Evolutionary conservation across 2,113 vertebrate genomes (phyloP).

Genomic region (Triplophysa dalaica): DNA sequence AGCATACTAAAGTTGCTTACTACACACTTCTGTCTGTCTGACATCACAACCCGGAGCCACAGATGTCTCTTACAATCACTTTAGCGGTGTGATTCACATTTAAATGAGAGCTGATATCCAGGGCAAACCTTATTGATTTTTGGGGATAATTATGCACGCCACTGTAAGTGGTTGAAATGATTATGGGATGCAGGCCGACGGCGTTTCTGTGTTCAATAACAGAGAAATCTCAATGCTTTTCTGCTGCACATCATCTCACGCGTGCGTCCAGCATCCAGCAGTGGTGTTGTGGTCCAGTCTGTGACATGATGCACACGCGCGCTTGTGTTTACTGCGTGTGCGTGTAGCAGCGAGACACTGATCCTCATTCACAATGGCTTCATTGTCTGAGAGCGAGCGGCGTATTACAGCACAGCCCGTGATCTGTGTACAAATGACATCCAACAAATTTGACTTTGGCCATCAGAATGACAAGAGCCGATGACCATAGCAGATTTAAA

Average conservation of each 20-base stretch:
- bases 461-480: constrained; percentile 21
- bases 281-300: neutral
- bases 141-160: constrained; percentile 3
- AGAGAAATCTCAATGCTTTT: neutral
- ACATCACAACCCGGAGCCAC: neutral
- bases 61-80: neutral
- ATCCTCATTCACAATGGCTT: constrained; percentile 46
- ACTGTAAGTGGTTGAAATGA: constrained; percentile 13
- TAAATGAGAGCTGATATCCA: constrained; percentile 23
- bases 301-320: constrained; percentile 7
- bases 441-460: constrained; percentile 41
- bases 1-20: neutral
- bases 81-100: constrained; percentile 2
- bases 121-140: constrained; percentile 17
- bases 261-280: neutral
- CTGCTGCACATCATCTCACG: neutral
- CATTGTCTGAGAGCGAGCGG: constrained; percentile 30
- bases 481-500: neutral
- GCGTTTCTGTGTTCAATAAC: neutral
- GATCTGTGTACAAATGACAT: constrained; percentile 48
- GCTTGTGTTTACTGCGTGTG: constrained; percentile 36
- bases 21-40: neutral
- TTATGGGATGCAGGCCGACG: constrained; percentile 14
- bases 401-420: constrained; percentile 41
- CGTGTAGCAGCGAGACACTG: constrained; percentile 37